Evolutionary conservation across 2,888 invertebrate species (phyloP), one percentile per base, ranked within the genome.

Genomic region (Trichacis sp.): DNA sequence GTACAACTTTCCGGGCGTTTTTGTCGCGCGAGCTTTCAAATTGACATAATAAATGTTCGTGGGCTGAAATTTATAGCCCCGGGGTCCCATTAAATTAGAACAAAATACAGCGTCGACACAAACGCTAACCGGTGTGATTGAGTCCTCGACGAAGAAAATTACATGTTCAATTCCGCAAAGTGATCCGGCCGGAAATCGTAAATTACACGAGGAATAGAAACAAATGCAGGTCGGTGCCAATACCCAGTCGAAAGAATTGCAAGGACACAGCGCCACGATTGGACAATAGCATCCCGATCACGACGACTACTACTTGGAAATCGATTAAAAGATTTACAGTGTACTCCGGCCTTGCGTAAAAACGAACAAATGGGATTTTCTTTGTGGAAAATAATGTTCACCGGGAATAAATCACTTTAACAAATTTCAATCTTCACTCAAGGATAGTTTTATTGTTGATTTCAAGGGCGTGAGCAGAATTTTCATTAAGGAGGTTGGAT

Each of bases 151-250:
- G 52, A 57, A 66, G 69, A 69, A 71, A 73, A 72, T 69, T 70
- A 64, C 70, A 61, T 70, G 74, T 76, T 73, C 71, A 77, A 77
- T 77, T 70, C 67, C 69, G 69, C 68, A 74, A 67, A 77, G 77
- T 76, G 77, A 70, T 69, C 48, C 61, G 19, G 48, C 51, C 54
- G 54, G 5, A 36, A 52, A 63, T 71, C 72, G 69, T 73, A 74
- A 73, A 75, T 75, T 75, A 70, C 57, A 38, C 56, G 24, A 43
- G 42, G 51, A 60, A 40, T 61, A 70, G 65, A 73, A 75, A 71
- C 72, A 71, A 73, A 71, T 70, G 48, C 61, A 46, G 52, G 55
- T 65, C 64, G 56, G 65, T 65, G 56, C 63, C 53, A 49, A 60
- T 60, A 42, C 42, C 58, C 17, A 47, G 40, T 53, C 42, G 17